Evolutionary conservation across 1,140 invertebrate species (phyloP).

Genomic region (Argopecten irradians): DNA sequence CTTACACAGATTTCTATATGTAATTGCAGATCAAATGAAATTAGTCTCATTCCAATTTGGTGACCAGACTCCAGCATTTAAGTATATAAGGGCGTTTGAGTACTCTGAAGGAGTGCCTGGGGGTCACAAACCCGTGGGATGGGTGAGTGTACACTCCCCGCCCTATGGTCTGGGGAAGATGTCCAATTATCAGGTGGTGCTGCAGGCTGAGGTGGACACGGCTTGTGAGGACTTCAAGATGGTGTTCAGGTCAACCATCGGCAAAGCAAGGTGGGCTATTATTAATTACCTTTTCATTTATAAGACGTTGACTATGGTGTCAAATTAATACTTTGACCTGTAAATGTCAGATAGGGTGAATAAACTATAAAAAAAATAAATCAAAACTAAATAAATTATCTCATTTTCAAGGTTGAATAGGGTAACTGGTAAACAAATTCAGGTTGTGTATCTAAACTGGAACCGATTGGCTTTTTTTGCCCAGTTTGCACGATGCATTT

Average conservation of each 20-base stretch:
- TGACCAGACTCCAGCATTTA: constrained; percentile 66
- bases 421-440: too few relatives aligned
- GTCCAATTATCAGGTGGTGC: constrained; percentile 76
- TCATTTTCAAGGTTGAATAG: too few relatives aligned
- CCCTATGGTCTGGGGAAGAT: constrained; percentile 68
- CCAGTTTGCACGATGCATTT: too few relatives aligned
- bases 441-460: too few relatives aligned
- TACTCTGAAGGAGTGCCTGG: constrained; percentile 66
- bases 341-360: too few relatives aligned
- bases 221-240: constrained; percentile 80
- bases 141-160: constrained; percentile 67
- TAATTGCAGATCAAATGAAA: constrained; percentile 60
- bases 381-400: too few relatives aligned
- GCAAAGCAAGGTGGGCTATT: constrained; percentile 77
- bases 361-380: too few relatives aligned
- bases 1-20: too few relatives aligned
- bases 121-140: constrained; percentile 64
- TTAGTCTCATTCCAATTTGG: constrained; percentile 68
- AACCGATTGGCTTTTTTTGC: too few relatives aligned
- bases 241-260: constrained; percentile 78
- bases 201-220: constrained; percentile 78
- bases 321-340: too few relatives aligned
- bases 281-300: constrained; percentile 16
- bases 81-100: constrained; percentile 68
- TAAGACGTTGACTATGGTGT: too few relatives aligned